Base-by-base conservation (phyloP, 2,888 invertebrate genomes). In the Drymonia ruficornis region DNA sequence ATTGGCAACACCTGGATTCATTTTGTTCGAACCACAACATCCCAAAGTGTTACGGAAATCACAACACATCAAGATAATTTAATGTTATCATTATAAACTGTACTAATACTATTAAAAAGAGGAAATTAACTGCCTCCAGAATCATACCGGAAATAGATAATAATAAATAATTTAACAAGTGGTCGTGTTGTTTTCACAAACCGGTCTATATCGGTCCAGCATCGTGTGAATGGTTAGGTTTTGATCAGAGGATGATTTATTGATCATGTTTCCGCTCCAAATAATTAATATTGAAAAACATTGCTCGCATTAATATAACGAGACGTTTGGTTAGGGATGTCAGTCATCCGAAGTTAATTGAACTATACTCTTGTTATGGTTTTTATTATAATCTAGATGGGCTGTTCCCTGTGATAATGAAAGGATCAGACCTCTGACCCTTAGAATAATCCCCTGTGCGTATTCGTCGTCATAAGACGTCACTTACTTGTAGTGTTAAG, bases 281-380 rank as follows among this genome's bases (percentile, higher is more conserved):
- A 64, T 69, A 64, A 70, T 70, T 70, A 64, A 7, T 46, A 71
- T 59, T 52, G 56, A 59, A 66, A 70, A 70, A 69, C 46, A 29
- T 2, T 28, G 28, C 9, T 19, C 23, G 5, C 23, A 44, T 44
- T 56, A 63, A 56, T 53, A 51, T 42, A 54, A 53, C 57, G 52
- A 46, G 49, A 48, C 50, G 51, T 43, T 19, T 19, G 16, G 19
- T 40, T 13, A 43, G 43, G 43, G 43, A 1, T 43, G 43, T 13
- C 43, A 19, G 19, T 1, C 1, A 16, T 16, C 16, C 40, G 16
- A 9, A 40, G 8, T 16, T 16, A 40, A 40, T 40, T 36, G 1
- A 36, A 36, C 36, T 5, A 2, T 11, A 2, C 11, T 31, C n/a
- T 36, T 11, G 36, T 36, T 36, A n/a, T 13, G 7, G 9, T 31